Evolutionary conservation across 2,113 vertebrate species (phyloP).

Genomic region (Chionodraco myersi): DNA sequence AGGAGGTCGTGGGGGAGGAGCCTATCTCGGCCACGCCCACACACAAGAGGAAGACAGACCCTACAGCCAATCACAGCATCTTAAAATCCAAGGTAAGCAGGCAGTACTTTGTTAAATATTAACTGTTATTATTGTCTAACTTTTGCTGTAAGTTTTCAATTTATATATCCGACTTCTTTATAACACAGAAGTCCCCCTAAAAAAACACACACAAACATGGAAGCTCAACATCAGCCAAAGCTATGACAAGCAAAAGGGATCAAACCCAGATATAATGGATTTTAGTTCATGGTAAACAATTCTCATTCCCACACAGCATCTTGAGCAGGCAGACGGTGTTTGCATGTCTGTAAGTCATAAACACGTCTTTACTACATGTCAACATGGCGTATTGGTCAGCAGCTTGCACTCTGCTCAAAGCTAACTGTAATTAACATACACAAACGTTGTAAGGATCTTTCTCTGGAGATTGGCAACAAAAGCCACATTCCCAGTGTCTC

Average conservation of each 20-base stretch:
- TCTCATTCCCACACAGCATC: not conserved
- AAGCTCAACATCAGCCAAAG: not conserved
- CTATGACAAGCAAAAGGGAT: not conserved
- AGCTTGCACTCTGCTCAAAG: not conserved
- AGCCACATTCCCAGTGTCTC: too few relatives aligned
- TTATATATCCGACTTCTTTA: not conserved
- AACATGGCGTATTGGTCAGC: too few relatives aligned
- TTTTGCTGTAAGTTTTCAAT: not conserved
- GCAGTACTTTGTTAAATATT: not conserved
- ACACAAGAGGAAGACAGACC: constrained; percentile 12
- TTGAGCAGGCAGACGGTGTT: not conserved
- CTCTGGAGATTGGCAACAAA: too few relatives aligned
- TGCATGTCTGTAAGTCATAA: not conserved
- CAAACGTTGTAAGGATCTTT: too few relatives aligned
- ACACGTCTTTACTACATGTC: not conserved
- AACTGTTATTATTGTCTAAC: not conserved
- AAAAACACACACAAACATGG: not conserved
- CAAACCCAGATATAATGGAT: not conserved
- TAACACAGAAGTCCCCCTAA: not conserved
- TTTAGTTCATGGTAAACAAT: not conserved
- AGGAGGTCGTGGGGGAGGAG: not conserved
- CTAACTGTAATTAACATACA: too few relatives aligned
- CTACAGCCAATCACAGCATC: not conserved
- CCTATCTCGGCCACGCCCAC: not conserved
- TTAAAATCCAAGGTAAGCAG: constrained; percentile 1